These are phyloP conservation scores for Pyrgus malvae DNA, from an alignment of 2,888 invertebrate genomes.

Conservation along the genomic window DNA sequence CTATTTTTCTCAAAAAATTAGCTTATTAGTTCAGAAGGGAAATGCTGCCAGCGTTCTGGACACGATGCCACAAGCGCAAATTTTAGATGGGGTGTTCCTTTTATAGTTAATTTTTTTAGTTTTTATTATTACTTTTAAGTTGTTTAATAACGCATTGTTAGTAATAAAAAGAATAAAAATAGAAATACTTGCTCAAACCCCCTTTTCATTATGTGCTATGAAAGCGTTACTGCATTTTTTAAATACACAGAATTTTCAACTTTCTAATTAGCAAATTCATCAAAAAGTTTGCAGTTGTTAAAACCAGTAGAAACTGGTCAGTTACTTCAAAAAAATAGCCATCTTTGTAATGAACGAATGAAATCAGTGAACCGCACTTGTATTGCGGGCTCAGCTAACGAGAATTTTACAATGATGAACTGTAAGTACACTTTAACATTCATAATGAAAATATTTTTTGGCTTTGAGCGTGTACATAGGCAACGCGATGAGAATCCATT, in stretches of 20 bases:
- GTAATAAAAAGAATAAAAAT: no score
- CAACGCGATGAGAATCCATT: neutral
- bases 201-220: no score
- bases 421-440: conserved; percentile 52
- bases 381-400: conserved; percentile 71
- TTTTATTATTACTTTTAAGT: no score
- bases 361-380: conserved; percentile 65
- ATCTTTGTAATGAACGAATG: conserved; percentile 51
- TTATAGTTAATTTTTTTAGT: no score
- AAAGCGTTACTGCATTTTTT: no score
- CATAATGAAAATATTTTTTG: conserved; percentile 44
- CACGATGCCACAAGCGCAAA: no score
- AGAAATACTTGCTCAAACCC: no score
- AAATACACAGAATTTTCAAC: neutral
- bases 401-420: conserved; percentile 66
- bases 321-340: conserved; percentile 51
- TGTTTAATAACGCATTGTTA: no score
- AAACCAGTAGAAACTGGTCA: conserved; percentile 44
- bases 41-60: no score
- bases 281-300: conserved; percentile 15
- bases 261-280: conserved; percentile 21
- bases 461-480: conserved; percentile 5
- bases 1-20: no score
- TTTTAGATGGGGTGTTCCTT: no score
- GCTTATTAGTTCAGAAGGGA: no score